phyloP scores from a whole-genome alignment of 1,140 invertebrate genomes.

The Halesus radiatus region DNA sequence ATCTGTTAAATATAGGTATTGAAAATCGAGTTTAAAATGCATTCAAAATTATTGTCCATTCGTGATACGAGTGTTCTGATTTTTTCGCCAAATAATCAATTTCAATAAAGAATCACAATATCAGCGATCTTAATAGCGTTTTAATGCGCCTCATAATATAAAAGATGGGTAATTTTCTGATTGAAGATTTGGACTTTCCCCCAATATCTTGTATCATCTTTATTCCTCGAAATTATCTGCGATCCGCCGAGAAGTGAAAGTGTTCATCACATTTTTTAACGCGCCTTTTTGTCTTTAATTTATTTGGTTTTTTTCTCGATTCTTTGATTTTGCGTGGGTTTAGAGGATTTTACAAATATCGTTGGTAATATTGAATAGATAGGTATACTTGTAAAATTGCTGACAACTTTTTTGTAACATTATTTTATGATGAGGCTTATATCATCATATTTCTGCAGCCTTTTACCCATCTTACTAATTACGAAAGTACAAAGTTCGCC shows the following conservation, averaged over 20 bases:
- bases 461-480: too few relatives aligned
- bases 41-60: too few relatives aligned
- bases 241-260: constrained; percentile 2
- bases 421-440: too few relatives aligned
- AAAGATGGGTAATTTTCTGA: constrained; percentile 3
- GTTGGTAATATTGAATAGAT: too few relatives aligned
- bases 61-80: too few relatives aligned
- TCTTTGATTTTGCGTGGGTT: constrained; percentile 6
- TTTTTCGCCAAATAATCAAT: too few relatives aligned
- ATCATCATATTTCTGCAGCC: too few relatives aligned
- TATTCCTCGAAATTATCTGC: constrained; percentile 5
- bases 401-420: too few relatives aligned
- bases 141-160: not conserved
- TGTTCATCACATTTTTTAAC: not conserved
- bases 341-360: not conserved
- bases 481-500: too few relatives aligned
- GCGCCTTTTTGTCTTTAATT: constrained; percentile 13
- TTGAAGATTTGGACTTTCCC: constrained; percentile 1
- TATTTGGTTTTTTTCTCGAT: not conserved
- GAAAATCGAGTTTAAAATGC: too few relatives aligned
- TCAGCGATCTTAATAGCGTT: not conserved
- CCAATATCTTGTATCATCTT: not conserved
- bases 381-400: too few relatives aligned
- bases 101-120: not conserved
- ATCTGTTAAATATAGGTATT: too few relatives aligned